Percentiles rank a stretch among this genome's conserved stretches.
Evolutionary conservation across 2,888 invertebrate genomes (phyloP).

Genomic region (Dynastes hyllus): DNA sequence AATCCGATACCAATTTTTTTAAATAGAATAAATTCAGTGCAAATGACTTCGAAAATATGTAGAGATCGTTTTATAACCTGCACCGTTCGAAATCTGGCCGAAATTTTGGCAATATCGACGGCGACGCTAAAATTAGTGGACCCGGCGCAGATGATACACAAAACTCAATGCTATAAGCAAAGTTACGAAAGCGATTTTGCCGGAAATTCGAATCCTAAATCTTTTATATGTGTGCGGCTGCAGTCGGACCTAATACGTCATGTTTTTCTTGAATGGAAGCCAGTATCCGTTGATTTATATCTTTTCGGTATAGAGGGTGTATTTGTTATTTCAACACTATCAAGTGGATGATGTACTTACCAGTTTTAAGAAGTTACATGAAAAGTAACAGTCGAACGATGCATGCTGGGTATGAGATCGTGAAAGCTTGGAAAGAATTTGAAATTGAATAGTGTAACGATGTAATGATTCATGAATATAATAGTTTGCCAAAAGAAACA

Average conservation of each 20-base stretch:
- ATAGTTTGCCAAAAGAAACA: no score
- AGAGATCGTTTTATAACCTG: conserved; percentile 30
- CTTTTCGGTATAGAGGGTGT: conserved; percentile 2
- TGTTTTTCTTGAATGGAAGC: conserved; percentile 11
- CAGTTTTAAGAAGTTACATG: no score
- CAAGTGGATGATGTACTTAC: neutral
- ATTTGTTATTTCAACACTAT: conserved; percentile 15
- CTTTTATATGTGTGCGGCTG: neutral
- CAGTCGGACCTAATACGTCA: conserved; percentile 15
- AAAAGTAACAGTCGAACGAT: no score
- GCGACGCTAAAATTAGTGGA: conserved; percentile 28
- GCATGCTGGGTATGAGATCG: no score
- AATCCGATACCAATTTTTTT: no score
- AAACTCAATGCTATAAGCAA: conserved; percentile 2
- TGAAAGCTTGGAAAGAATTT: no score
- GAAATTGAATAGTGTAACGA: no score
- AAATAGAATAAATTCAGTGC: neutral
- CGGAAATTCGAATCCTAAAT: conserved; percentile 31
- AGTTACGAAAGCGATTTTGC: conserved; percentile 30
- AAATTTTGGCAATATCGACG: conserved; percentile 30
- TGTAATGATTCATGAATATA: no score
- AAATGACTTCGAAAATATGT: conserved; percentile 29
- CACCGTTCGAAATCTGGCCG: neutral
- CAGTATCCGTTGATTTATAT: neutral
- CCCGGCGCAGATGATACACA: conserved; percentile 4